A percentile compares a stretch with the other conserved stretches of the same genome.
These are phyloP conservation scores for Nysson spinosus DNA, from an alignment of 2,888 invertebrate species.

Conservation along the genomic window DNA sequence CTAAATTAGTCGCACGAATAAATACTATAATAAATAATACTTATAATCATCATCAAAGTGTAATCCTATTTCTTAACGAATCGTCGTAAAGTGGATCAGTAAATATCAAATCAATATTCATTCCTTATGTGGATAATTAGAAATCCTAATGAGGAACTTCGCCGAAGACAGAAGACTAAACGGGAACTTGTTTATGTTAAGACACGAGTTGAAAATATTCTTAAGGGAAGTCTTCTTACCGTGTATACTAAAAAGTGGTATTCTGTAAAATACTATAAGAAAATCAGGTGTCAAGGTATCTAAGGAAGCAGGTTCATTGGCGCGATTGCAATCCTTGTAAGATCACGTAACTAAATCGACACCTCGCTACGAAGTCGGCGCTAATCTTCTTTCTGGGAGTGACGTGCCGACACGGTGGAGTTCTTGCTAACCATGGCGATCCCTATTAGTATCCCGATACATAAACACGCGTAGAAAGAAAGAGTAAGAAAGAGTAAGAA, in stretches of 20 bases:
- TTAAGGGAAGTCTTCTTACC: too few species aligned
- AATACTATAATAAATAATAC: slow-evolving; percentile 2
- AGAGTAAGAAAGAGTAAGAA: too few species aligned
- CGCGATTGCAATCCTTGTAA: slow-evolving; percentile 44
- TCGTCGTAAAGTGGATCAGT: too few species aligned
- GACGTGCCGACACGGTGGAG: slow-evolving; percentile 61
- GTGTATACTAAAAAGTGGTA: not conserved
- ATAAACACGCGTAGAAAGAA: slow-evolving; percentile 6
- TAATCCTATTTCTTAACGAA: slow-evolving; percentile 1
- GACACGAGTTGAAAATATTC: too few species aligned
- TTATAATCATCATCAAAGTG: slow-evolving; percentile 29
- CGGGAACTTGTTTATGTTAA: too few species aligned
- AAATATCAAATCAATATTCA: too few species aligned
- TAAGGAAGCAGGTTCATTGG: slow-evolving; percentile 26
- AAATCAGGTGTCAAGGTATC: slow-evolving; percentile 32
- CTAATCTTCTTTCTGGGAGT: slow-evolving; percentile 59
- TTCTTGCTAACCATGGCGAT: slow-evolving; percentile 51
- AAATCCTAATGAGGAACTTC: too few species aligned
- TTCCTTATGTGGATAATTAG: too few species aligned
- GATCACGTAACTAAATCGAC: slow-evolving; percentile 62
- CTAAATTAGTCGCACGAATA: slow-evolving; percentile 52
- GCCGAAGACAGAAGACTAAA: too few species aligned
- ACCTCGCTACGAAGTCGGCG: slow-evolving; percentile 48
- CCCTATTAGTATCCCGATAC: slow-evolving; percentile 56
- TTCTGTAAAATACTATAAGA: slow-evolving; percentile 20